Evolutionary conservation across 2,888 invertebrate species (phyloP).

Genomic region (Pristionchus japonicus): DNA sequence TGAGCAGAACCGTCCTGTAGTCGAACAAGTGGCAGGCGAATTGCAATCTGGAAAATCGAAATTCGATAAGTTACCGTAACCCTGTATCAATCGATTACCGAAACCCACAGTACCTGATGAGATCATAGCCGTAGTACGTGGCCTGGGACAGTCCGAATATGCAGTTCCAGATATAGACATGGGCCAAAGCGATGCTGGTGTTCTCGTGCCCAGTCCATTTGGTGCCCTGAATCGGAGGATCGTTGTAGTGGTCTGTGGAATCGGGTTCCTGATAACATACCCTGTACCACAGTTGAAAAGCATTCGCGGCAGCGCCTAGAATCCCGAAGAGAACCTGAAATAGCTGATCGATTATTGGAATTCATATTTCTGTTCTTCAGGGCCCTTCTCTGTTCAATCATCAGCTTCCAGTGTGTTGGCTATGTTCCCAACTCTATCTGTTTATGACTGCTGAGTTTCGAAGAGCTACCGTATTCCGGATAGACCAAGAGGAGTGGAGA

Average conservation of each 20-base stretch:
- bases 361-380: no score
- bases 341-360: no score
- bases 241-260: background rate
- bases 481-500: no score
- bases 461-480: no score
- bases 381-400: no score
- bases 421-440: no score
- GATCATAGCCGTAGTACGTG: background rate
- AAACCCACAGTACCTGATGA: background rate
- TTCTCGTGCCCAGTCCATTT: background rate
- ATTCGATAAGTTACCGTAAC: background rate
- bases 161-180: background rate
- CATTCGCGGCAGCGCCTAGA: background rate
- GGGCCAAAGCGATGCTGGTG: background rate
- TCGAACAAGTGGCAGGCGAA: background rate
- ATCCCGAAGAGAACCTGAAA: background rate
- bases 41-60: background rate
- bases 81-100: no score
- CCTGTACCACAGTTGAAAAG: background rate
- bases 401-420: no score
- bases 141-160: background rate
- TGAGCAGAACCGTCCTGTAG: background rate
- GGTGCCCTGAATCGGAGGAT: background rate
- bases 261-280: background rate
- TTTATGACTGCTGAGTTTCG: no score